A percentile compares a stretch with the other conserved stretches of the same genome.
Conservation (phyloP, 2,888 invertebrate species). For the Cantharis nigra region DNA sequence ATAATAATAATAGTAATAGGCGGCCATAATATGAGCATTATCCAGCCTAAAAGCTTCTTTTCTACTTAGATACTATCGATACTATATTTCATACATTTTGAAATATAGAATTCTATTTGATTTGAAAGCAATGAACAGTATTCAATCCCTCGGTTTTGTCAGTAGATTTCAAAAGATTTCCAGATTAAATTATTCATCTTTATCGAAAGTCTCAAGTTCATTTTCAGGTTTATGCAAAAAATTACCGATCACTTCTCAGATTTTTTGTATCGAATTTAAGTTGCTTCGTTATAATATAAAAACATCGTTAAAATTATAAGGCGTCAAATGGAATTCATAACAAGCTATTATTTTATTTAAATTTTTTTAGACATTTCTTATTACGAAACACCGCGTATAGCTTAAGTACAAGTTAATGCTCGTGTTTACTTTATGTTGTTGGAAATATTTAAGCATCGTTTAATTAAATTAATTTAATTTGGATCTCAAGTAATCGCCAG, state of each 20-base stretch:
- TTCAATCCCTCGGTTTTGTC: constrained; percentile 32
- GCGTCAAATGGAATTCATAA: constrained; percentile 2
- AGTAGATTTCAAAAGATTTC: constrained; percentile 31
- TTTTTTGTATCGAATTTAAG: constrained; percentile 38
- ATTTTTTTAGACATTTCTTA: not conserved
- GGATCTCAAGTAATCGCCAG: not conserved
- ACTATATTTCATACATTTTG: constrained; percentile 24
- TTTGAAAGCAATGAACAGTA: constrained; percentile 34
- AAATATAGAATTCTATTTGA: constrained; percentile 31
- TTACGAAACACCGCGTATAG: not conserved
- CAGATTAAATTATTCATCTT: constrained; percentile 38
- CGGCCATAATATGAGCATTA: not conserved
- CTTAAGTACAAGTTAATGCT: not conserved
- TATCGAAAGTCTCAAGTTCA: constrained; percentile 35
- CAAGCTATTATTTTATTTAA: not conserved
- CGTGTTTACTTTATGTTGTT: not conserved
- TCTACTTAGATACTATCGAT: constrained; percentile 16
- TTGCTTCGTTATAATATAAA: constrained; percentile 39
- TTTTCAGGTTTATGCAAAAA: constrained; percentile 33
- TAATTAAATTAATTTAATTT: not conserved
- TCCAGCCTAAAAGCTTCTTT: constrained; percentile 14
- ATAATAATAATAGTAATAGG: not conserved
- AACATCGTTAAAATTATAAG: constrained; percentile 22
- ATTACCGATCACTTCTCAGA: constrained; percentile 38
- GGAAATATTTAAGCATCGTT: not conserved